A percentile compares a stretch with the other conserved stretches of the same genome.
These are phyloP conservation scores for Grus americana DNA, from an alignment of 2,113 vertebrate genomes.

Conservation along the genomic window DNA sequence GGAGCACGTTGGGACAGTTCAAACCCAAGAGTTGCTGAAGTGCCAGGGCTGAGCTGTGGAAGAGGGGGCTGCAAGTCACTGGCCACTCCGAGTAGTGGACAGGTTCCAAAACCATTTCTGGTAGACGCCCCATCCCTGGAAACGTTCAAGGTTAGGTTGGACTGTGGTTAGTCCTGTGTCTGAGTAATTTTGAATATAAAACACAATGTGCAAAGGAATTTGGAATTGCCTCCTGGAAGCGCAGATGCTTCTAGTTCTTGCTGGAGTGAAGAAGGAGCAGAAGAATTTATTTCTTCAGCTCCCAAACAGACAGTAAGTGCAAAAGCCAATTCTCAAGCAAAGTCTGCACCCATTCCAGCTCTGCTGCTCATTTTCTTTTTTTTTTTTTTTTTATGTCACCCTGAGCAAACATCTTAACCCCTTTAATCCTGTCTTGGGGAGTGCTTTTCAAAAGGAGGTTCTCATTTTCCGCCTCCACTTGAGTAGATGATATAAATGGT, in stretches of 20 bases:
- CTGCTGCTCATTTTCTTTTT: not conserved
- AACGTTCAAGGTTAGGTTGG: not conserved
- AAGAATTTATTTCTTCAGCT: not conserved
- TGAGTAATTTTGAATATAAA: not conserved
- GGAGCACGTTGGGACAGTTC: not conserved
- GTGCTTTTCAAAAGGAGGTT: not conserved
- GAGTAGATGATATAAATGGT: fast-evolving
- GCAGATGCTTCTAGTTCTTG: not conserved
- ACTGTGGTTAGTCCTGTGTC: not conserved
- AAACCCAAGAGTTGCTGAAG: not conserved
- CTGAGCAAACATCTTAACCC: not conserved
- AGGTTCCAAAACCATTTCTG: not conserved
- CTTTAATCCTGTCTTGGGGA: not conserved
- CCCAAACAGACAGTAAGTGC: not conserved
- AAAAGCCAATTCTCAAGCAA: not conserved
- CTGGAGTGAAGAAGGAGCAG: not conserved
- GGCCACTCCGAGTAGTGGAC: not conserved
- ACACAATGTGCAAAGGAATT: not conserved
- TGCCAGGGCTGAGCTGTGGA: not conserved
- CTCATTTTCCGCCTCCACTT: not conserved
- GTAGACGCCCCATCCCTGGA: not conserved
- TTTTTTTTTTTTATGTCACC: not conserved
- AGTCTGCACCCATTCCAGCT: not conserved
- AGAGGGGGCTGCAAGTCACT: not conserved
- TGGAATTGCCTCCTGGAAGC: not conserved